phyloP scores from a whole-genome alignment of 2,797 vertebrate genomes.

The Pseudomugil gertrudae region DNA sequence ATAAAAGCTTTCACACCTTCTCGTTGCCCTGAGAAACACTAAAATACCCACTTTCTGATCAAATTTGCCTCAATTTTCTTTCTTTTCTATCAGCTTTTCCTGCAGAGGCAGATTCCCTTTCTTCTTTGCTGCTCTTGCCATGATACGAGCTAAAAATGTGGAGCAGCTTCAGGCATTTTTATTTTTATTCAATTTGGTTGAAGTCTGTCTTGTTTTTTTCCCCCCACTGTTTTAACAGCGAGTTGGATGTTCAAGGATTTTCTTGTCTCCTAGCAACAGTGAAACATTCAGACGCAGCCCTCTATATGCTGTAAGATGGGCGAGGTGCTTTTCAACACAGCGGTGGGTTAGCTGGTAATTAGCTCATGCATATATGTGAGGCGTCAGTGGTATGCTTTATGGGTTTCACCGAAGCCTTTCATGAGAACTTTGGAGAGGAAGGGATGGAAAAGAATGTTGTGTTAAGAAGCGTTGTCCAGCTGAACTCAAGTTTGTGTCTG shows the following conservation, averaged over 20 bases:
- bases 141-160: constrained; percentile 30
- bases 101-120: constrained; percentile 4
- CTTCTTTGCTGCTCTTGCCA: background rate
- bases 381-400: constrained; percentile 34
- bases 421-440: background rate
- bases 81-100: background rate
- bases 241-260: constrained; percentile 72
- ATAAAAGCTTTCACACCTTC: background rate
- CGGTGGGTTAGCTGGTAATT: constrained; percentile 60
- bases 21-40: background rate
- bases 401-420: constrained; percentile 4
- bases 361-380: constrained; percentile 38
- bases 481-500: background rate
- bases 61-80: background rate
- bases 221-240: constrained; percentile 50
- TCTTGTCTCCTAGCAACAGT: constrained; percentile 77
- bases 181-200: constrained; percentile 49
- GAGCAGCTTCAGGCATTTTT: constrained; percentile 33
- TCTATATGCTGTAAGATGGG: constrained; percentile 58
- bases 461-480: background rate
- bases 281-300: constrained; percentile 63
- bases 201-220: constrained; percentile 41
- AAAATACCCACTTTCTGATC: background rate
- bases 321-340: constrained; percentile 52
- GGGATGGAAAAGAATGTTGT: background rate